Base-by-base conservation (phyloP, 1,140 invertebrate genomes). In the Pantala flavescens region DNA sequence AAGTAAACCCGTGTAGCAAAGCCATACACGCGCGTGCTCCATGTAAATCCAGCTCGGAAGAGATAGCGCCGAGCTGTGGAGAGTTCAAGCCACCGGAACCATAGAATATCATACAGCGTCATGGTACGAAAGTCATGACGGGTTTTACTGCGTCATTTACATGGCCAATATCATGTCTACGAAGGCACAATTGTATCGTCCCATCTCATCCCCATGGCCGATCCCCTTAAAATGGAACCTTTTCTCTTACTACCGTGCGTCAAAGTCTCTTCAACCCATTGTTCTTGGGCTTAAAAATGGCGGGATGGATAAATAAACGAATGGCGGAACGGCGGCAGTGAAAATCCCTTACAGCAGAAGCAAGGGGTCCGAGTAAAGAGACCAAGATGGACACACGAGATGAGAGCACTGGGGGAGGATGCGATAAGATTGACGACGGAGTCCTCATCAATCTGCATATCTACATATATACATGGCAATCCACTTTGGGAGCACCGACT, bases 171-270 rank as follows among this genome's bases (percentile, higher is more conserved):
- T 19, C 49, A 63, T 63, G 49, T 63, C n/a, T 16, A 63, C 49
- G 49, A 63, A 63, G n/a, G 49, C 49, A 63, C 49, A 63, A 63
- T 63, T 63, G 49, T 63, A 63, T 63, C 49, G n/a, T 63, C 49
- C n/a, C 49, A 63, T 63, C 28, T 36, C 28, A 36, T 36, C 28
- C 28, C 28, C 28, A 36, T 5, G 28, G 9, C 28, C 28, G 9
- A 36, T 9, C 28, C 28, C 28, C 28, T 36, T 36, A 36, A 36
- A 36, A 36, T 9, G 28, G 9, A 36, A 36, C 28, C 28, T 36
- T 36, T 36, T 36, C 28, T 9, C 28, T 36, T 36, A 5, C 28
- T 36, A 9, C 28, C 9, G 28, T 5, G 28, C 28, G 28, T 36
- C 28, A 36, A 36, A 36, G 28, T 36, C 28, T 36, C 28, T 36